Conservation (phyloP, 2,113 vertebrate genomes). For the Eudorcas thomsonii region DNA sequence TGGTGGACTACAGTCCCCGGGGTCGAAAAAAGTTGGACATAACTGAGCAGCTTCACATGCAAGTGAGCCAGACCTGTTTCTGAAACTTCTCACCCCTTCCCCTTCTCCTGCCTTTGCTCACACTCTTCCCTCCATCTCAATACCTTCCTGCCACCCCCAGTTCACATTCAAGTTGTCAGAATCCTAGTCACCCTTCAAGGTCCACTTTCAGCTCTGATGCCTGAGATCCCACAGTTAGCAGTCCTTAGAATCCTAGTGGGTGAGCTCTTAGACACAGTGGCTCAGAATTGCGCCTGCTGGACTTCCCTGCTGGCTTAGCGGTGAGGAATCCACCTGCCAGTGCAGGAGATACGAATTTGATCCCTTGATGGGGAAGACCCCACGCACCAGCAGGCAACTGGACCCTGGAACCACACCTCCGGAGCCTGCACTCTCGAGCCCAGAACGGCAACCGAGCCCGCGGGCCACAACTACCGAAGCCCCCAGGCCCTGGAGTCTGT, state of each 20-base stretch:
- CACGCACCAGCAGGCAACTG: background rate
- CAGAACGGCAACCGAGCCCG: accelerated
- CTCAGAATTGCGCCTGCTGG: background rate
- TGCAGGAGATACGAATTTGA: background rate
- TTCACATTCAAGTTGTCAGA: background rate
- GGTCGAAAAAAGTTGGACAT: background rate
- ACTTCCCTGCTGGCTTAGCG: background rate
- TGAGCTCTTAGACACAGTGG: background rate
- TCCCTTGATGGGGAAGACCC: background rate
- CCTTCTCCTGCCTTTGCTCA: background rate
- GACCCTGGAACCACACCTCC: background rate
- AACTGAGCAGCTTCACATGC: background rate
- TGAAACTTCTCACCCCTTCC: background rate
- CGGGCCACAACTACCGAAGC: background rate
- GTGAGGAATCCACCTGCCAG: background rate
- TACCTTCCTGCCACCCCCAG: background rate
- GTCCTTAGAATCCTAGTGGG: background rate
- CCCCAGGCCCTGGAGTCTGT: background rate
- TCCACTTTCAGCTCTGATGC: background rate
- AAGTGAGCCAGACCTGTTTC: background rate
- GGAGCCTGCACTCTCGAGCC: background rate
- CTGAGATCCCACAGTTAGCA: background rate
- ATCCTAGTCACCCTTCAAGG: background rate
- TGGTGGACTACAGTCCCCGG: background rate
- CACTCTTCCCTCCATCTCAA: background rate